Conservation (phyloP, 2,797 vertebrate genomes). For the Macroramphosus scolopax region DNA sequence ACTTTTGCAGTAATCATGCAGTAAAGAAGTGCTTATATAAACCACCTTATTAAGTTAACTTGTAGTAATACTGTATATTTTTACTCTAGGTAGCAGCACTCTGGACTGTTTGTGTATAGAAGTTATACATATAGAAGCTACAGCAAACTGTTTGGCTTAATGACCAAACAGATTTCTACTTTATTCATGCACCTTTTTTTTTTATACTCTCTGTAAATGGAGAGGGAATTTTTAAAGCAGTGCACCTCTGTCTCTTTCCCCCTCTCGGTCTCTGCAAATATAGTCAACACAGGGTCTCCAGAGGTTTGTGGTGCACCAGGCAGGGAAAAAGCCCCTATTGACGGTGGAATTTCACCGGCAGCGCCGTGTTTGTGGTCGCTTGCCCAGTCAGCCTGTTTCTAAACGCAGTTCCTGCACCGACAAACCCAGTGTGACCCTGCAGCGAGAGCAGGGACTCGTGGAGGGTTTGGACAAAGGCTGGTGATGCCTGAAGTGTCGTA, state of each 20-base stretch:
- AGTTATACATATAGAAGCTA: too few relatives aligned
- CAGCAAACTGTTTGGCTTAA: too few relatives aligned
- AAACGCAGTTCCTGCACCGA: conserved; percentile 4
- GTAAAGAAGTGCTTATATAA: too few relatives aligned
- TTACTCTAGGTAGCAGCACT: too few relatives aligned
- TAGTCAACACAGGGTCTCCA: conserved; percentile 39
- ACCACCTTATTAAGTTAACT: too few relatives aligned
- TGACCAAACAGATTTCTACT: too few relatives aligned
- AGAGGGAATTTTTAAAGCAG: conserved; percentile 15
- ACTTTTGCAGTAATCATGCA: too few relatives aligned
- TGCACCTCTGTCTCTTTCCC: conserved; percentile 6
- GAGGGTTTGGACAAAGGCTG: too few relatives aligned
- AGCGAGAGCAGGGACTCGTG: too few relatives aligned
- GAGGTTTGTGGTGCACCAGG: conserved; percentile 48
- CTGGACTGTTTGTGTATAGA: too few relatives aligned
- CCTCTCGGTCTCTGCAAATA: conserved; percentile 41
- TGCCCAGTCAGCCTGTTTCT: conserved; percentile 37
- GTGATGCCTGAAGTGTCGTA: not conserved
- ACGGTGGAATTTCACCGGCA: conserved; percentile 63
- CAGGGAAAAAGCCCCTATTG: conserved; percentile 69
- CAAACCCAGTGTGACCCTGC: conserved; percentile 41
- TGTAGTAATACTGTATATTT: too few relatives aligned
- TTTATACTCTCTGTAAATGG: not conserved
- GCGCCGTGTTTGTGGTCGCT: conserved; percentile 55
- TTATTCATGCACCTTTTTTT: not conserved